phyloP scores from a whole-genome alignment of 2,888 invertebrate species.

The Sinohyriopsis cumingii region DNA sequence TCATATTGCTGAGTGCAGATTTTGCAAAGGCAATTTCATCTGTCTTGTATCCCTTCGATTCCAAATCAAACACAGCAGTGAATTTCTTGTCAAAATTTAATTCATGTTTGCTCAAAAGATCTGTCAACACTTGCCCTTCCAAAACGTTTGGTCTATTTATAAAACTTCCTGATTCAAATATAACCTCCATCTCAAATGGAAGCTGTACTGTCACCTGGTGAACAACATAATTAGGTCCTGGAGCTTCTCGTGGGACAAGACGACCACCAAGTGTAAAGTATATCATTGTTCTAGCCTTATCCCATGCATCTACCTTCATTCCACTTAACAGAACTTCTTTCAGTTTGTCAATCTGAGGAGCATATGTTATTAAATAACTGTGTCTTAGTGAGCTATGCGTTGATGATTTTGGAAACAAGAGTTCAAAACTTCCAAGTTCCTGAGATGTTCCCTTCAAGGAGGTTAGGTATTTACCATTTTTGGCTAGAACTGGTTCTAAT shows the following conservation, averaged over 20 bases:
- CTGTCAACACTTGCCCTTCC: slow-evolving; percentile 54
- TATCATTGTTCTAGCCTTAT: slow-evolving; percentile 54
- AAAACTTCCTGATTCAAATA: slow-evolving; percentile 80
- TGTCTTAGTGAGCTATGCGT: slow-evolving; percentile 40
- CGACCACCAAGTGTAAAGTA: slow-evolving; percentile 63
- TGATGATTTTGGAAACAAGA: slow-evolving; percentile 74
- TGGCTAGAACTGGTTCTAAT: slow-evolving; percentile 57
- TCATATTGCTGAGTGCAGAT: slow-evolving; percentile 91
- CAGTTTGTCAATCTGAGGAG: slow-evolving; percentile 56
- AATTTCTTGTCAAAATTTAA: slow-evolving; percentile 84
- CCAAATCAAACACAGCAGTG: slow-evolving; percentile 84
- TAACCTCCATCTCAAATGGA: slow-evolving; percentile 87
- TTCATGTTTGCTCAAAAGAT: slow-evolving; percentile 38
- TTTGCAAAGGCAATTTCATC: slow-evolving; percentile 82
- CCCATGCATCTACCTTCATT: slow-evolving; percentile 62
- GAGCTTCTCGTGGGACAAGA: slow-evolving; percentile 61
- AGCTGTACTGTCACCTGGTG: slow-evolving; percentile 73
- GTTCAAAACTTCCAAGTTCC: slow-evolving; percentile 84
- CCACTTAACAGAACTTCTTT: slow-evolving; percentile 59
- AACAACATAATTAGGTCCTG: slow-evolving; percentile 71
- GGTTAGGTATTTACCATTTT: slow-evolving; percentile 68
- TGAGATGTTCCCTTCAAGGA: slow-evolving; percentile 84
- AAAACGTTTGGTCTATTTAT: slow-evolving; percentile 74
- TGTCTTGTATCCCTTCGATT: slow-evolving; percentile 78
- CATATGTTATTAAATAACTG: slow-evolving; percentile 63